phyloP scores from a whole-genome alignment of 2,797 vertebrate genomes.

The Jordanella pulchra region DNA sequence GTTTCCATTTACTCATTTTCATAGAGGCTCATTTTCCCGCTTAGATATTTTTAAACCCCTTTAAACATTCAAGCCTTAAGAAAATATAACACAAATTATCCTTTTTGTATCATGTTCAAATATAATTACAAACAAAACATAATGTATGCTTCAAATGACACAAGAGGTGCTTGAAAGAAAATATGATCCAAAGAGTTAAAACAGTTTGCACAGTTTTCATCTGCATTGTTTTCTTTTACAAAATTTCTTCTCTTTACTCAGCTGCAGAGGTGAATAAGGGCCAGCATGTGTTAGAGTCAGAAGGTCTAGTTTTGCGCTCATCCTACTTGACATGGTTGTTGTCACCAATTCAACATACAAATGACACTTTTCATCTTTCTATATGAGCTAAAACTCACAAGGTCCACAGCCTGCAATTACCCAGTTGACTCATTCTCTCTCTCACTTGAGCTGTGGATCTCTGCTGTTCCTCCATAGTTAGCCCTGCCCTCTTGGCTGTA shows the following conservation, averaged over 20 bases:
- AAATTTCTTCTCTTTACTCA: background rate
- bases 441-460: background rate
- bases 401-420: no score
- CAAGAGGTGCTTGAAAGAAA: conserved; percentile 73
- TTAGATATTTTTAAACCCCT: conserved; percentile 76
- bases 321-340: background rate
- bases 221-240: conserved; percentile 36
- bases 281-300: background rate
- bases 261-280: background rate
- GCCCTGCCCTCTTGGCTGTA: background rate
- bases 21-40: conserved; percentile 73
- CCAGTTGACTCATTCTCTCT: background rate
- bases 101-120: conserved; percentile 71
- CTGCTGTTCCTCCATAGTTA: background rate
- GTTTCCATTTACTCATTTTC: conserved; percentile 77
- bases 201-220: conserved; percentile 26
- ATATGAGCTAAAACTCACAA: background rate
- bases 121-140: conserved; percentile 74
- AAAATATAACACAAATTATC: conserved; percentile 65
- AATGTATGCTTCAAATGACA: conserved; percentile 68
- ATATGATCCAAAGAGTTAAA: conserved; percentile 65
- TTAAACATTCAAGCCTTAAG: conserved; percentile 73
- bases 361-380: background rate
- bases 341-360: background rate
- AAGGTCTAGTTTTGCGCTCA: background rate